A percentile compares a stretch with the other conserved stretches of the same genome.
These are phyloP conservation scores for Melitaea cinxia DNA, from an alignment of 1,140 invertebrate genomes.

Conservation along the genomic window DNA sequence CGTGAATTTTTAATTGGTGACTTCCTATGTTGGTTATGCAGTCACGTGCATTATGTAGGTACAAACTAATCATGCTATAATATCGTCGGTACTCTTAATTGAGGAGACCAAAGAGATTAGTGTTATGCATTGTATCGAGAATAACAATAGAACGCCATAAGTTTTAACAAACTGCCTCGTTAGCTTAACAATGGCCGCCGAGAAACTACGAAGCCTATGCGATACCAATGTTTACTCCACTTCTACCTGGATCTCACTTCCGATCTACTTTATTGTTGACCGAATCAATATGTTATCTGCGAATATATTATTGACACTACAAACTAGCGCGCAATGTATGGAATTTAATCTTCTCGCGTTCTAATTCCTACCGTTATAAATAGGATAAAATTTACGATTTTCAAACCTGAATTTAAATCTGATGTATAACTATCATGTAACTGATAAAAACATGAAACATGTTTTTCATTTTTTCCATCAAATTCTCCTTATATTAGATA, in stretches of 20 bases:
- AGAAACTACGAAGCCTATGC: slow-evolving; percentile 19
- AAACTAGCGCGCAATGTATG: slow-evolving; percentile 1
- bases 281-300: slow-evolving; percentile 13
- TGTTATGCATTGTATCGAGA: slow-evolving; percentile 45
- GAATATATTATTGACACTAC: slow-evolving; percentile 5
- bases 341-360: not conserved
- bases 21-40: too few species aligned
- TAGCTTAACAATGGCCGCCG: slow-evolving; percentile 40
- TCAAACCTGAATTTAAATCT: too few species aligned
- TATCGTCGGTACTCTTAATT: slow-evolving; percentile 15
- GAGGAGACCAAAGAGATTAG: slow-evolving; percentile 26
- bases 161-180: slow-evolving; percentile 54
- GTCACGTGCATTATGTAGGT: not conserved
- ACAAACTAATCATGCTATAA: not conserved
- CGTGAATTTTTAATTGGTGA: slow-evolving; percentile 4
- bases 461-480: too few species aligned
- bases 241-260: slow-evolving; percentile 24
- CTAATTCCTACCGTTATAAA: too few species aligned
- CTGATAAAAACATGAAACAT: too few species aligned
- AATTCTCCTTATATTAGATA: too few species aligned
- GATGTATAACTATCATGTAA: too few species aligned
- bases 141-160: slow-evolving; percentile 54
- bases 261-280: slow-evolving; percentile 25
- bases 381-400: too few species aligned
- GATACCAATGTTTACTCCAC: slow-evolving; percentile 26